Evolutionary conservation across 2,888 invertebrate species (phyloP), one percentile per base, ranked within the genome.

Genomic region (Drosophila kambysellisi): DNA sequence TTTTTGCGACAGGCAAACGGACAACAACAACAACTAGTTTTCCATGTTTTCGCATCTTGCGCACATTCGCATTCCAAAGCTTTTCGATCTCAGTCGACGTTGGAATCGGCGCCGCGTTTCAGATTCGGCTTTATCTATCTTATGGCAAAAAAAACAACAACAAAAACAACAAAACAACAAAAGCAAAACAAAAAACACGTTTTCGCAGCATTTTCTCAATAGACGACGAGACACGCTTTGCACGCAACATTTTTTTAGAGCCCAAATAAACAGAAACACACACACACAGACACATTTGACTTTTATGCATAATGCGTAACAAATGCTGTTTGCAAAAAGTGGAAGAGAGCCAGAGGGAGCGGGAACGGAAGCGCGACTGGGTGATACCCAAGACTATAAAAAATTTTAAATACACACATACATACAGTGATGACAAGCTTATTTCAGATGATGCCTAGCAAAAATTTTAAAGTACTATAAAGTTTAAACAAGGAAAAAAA

Each of bases 11-110:
- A 74, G 35, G 41, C 41, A 63, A 33, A 57, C 35, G 68, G 83
- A 65, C 68, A 79, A 73, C 70, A 73, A 54, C 50, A 59, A 82
- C 88, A 84, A 84, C 84, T 85, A 85, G 84, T 85, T 85, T 85
- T 85, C 83, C 85, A 70, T 83, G 84, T 85, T 77, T 46, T 85
- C 83, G 79, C 72, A 78, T 78, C 72, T 37, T 46, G 69, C 71
- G 74, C 74, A 53, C 71, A 71, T 78, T 78, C 80, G 65, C 79
- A 79, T 79, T 79, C 79, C 79, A 68, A 30, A 58, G 67, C 39
- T 66, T 70, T 68, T 58, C 46, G 48, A 60, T 41, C 29, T 9
- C 46, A 48, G 60, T 39, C 57, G 25, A 41, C 33, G 54, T 62
- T 39, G 30, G 52, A 51, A 52, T 67, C 72, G 71, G 67, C 78